Conservation (phyloP, 2,797 vertebrate genomes). For the Sebastes nivosus region DNA sequence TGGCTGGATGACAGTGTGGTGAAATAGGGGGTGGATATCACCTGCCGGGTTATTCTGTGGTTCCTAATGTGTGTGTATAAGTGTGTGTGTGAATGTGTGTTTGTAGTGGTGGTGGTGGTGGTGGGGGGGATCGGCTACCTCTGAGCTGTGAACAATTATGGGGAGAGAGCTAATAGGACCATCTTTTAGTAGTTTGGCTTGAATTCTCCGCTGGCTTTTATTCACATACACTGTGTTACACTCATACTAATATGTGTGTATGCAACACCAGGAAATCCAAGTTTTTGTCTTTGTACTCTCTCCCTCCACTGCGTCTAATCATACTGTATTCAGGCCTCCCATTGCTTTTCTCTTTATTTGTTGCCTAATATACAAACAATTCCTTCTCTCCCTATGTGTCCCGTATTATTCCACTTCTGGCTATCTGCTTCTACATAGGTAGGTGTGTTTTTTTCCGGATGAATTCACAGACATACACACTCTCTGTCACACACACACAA, state of each 20-base stretch:
- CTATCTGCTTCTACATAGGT: constrained; percentile 11
- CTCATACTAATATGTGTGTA: neutral
- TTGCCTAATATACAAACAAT: constrained; percentile 10
- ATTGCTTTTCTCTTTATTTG: constrained; percentile 15
- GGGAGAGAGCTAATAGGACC: constrained; percentile 18
- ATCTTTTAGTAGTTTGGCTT: constrained; percentile 30
- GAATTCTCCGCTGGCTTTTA: neutral
- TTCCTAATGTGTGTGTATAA: neutral
- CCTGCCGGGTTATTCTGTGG: constrained; percentile 54
- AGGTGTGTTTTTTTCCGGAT: constrained; percentile 29
- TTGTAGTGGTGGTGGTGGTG: neutral
- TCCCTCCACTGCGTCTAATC: neutral
- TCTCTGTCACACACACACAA: constrained; percentile 8
- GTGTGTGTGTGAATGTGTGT: constrained; percentile 21
- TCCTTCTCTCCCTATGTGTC: neutral
- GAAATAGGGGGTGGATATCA: constrained; percentile 26
- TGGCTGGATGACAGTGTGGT: constrained; percentile 23
- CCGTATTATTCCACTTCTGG: constrained; percentile 13
- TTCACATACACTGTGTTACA: constrained; percentile 13
- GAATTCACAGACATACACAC: constrained; percentile 17
- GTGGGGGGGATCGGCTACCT: neutral
- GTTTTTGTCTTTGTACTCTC: neutral
- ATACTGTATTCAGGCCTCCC: neutral
- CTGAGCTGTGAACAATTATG: constrained; percentile 30
- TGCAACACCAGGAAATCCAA: neutral